Base-by-base conservation (phyloP, 2,797 vertebrate genomes). In the Lithobates pipiens region DNA sequence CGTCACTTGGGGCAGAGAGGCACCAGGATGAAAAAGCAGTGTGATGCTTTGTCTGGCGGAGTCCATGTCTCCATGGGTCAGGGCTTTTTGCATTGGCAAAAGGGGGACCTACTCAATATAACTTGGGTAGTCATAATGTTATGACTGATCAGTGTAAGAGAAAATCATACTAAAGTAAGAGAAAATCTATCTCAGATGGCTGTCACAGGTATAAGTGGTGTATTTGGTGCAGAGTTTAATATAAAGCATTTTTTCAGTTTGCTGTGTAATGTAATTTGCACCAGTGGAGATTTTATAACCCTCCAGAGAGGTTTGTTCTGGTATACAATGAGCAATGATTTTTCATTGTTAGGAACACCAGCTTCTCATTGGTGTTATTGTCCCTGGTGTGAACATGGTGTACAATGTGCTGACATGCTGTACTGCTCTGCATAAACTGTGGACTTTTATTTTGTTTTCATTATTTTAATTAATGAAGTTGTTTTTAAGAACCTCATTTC, bases 361-460 rank as follows among this genome's bases (percentile, higher is more conserved):
- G 9, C 68, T 72, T 80, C 79, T 72, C 34, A 11, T 23, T 3
- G 7, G 21, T 32, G 29, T 13, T 9, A 10, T 29, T 5, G 29
- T 80, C 46, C 79, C 79, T 23, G 15, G 78, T 57, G 68, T 39
- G 7, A 27, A 32, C 27, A 6, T 32, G 10, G n/a, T 63, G 63
- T 42, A 13, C 67, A 73, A 54, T 83, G 82, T 77, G 5, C 34
- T 54, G 32, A 77, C 65, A 36, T 68, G 27, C 10, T 71, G 65
- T 84, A 61, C 75, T 54, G 13, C 13, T n/a, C 67, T 6, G 27
- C 34, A 25, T 84, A 77, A 84, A 71, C 74, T 29, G 29, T 70
- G 34, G 18, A 42, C 10, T 57, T 13, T 71, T 8, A 21, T 83
- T 36, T 50, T 70, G 54, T 57, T 46, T 18, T 42, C n/a, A n/a